Base-by-base conservation (phyloP, 2,797 vertebrate species). In the Ctenochaetus hawaiiensis region DNA sequence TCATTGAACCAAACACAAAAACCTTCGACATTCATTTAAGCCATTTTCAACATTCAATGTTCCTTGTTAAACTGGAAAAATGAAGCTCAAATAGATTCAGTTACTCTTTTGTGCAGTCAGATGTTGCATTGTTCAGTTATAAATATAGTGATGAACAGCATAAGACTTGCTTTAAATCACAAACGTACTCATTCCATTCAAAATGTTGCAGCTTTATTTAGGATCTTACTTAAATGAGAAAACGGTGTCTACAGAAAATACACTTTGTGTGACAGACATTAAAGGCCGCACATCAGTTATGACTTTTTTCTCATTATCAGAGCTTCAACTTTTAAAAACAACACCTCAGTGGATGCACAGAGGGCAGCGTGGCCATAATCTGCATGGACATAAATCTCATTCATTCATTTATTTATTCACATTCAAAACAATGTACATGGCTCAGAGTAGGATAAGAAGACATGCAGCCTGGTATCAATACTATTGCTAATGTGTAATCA, bases 191-290 rank as follows among this genome's bases (percentile, higher is more conserved):
- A 47, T 23, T 44, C 22, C n/a, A 23, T 44, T 56, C 16, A 57
- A 17, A 39, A 6, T 44, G 62, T 26, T 67, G 67, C 26, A 57
- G 13, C 4, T 34, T 73, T 64, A 16, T 52, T 64, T 10, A 30
- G 52, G 11, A 49, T 11, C 13, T 62, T 17, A 8, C 8, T 16
- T 3, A 62, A 52, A 47, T 47, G 17, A 52, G 39, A 63, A 26
- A 39, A 52, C 23, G 16, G 43, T 1, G 12, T 17, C 1, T 45
- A 8, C 4, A 64, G 16, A 34, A 56, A 17, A 44, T 26, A 51
- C n/a, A 44, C 7, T 39, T 48, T 17, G 26, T 20, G 17, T 76
- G 3, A 20, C 30, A 11, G 30, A 34, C 6, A 34, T 4, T 26
- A 26, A 26, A 26, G 4, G 26, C 18, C n/a, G 59, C 7, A 59